Base-by-base conservation (phyloP, 2,113 vertebrate genomes). In the Phylloscopus whistleri region DNA sequence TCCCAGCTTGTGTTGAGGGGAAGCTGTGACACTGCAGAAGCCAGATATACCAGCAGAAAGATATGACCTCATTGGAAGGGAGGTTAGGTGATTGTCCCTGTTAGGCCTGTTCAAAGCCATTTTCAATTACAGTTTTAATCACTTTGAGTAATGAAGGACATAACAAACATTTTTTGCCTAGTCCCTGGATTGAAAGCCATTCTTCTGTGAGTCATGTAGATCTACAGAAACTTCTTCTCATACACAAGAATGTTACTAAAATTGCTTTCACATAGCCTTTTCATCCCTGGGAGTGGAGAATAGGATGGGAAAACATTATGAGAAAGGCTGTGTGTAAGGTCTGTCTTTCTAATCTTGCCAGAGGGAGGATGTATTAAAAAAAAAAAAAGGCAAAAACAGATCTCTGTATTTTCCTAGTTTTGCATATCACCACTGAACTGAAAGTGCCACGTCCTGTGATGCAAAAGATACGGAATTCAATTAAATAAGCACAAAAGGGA, bases 381-480 rank as follows among this genome's bases (percentile, higher is more conserved):
- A n/a, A n/a, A n/a, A 64, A 0, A 0, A 28, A 41, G 30, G 11
- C 13, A 79, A 80, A 87, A 60, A 0, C 2, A 51, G 15, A 28
- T 43, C 10, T 67, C 12, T 63, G 22, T 53, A 16, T 74, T 87
- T 95, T 87, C 22, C 56, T 48, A 10, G 22, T 56, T 76, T 41
- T 69, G 31, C 19, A 10, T 44, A 37, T 41, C 46, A 37, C 4
- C 20, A 15, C 1, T 60, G 39, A 87, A 83, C 23, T 44, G 58
- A 90, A 37, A 49, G 87, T 87, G 31, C 52, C 1, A 0, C 39
- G 19, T 60, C 3, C 18, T 46, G n/a, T 62, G 53, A 92, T 55
- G 19, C 49, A 95, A 60, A 89, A 62, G 17, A 76, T 46, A 51
- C 11, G 73, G 23, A 68, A 84, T 89, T 84, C 19, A 93, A 55